Base-by-base conservation (phyloP, 2,888 invertebrate species). In the Salpingus planirostris region DNA sequence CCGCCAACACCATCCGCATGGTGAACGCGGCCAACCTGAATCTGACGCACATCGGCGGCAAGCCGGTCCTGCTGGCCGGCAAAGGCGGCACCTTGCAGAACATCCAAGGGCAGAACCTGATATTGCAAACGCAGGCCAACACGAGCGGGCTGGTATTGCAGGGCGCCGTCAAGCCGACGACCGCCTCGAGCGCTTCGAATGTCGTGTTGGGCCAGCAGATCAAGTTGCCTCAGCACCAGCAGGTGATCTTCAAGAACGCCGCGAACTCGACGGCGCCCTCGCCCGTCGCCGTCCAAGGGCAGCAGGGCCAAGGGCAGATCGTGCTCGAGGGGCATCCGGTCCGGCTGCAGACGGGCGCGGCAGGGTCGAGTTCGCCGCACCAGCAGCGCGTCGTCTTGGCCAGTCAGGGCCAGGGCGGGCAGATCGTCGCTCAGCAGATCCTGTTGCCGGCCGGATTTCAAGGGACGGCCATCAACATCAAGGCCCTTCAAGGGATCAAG, bases 361-460 rank as follows among this genome's bases (percentile, higher is more conserved):
- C 57, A 8, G 36, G 49, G 5, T 5, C 5, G 5, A 18, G 18
- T 8, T 5, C 5, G 5, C 5, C 5, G 2, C 35, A 43, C 23
- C 53, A 49, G 15, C 50, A 60, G 8, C 64, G 65, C 37, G 41
- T 71, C 33, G 68, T 73, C 22, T 69, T 73, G 11, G 57, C 73
- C 6, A 70, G 71, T 36, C 72, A 72, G 48, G 71, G 71, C 22
- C 66, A 66, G 48, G 62, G 64, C 2, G 65, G 66, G 8, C 67
- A 66, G 35, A 60, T 67, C 13, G 59, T 66, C n/a, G 60, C 64
- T 2, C 70, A 71, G 43, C 76, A 76, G 56, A 71, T 77, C 41
- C 59, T 76, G 33, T 59, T 77, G 32, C 75, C 76, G n/a, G 70
- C 73, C 5, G 72, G 71, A 18, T 71, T 76, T 53, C 74, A 74